Conservation (phyloP, 2,888 invertebrate species). For the Eulithis testata region DNA sequence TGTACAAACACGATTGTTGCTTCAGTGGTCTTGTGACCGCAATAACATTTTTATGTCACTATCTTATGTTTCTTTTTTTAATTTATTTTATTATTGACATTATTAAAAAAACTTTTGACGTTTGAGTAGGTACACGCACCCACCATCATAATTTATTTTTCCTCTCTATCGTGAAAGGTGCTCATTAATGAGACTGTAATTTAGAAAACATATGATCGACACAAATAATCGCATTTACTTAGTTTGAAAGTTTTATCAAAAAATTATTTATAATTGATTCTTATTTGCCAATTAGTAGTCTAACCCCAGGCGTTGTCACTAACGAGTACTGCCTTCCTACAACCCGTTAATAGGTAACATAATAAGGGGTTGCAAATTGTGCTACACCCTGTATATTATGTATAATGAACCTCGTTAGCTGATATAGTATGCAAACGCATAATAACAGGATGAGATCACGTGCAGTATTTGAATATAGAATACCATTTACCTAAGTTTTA, state of each 20-base stretch:
- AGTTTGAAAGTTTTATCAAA: background rate
- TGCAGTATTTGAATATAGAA: background rate
- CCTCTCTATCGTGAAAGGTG: no score
- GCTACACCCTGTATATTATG: slow-evolving; percentile 44
- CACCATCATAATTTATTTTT: no score
- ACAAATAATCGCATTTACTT: background rate
- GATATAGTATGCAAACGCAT: slow-evolving; percentile 37
- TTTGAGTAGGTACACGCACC: no score
- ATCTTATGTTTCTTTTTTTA: no score
- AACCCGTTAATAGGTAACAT: slow-evolving; percentile 46
- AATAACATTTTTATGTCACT: background rate
- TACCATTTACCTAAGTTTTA: no score
- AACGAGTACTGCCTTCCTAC: slow-evolving; percentile 17
- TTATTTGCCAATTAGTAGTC: background rate
- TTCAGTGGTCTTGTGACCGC: slow-evolving; percentile 37
- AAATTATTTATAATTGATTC: background rate
- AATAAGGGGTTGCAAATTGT: slow-evolving; percentile 49
- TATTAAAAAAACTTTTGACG: no score
- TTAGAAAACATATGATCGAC: background rate
- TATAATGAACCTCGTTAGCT: slow-evolving; percentile 49
- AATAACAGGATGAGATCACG: slow-evolving; percentile 19
- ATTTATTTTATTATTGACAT: no score
- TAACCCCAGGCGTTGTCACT: slow-evolving; percentile 10
- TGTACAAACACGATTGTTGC: slow-evolving; percentile 55
- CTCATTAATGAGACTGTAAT: no score